Base-by-base conservation (phyloP, 2,797 vertebrate species). In the Odontamblyopus lacepedii region DNA sequence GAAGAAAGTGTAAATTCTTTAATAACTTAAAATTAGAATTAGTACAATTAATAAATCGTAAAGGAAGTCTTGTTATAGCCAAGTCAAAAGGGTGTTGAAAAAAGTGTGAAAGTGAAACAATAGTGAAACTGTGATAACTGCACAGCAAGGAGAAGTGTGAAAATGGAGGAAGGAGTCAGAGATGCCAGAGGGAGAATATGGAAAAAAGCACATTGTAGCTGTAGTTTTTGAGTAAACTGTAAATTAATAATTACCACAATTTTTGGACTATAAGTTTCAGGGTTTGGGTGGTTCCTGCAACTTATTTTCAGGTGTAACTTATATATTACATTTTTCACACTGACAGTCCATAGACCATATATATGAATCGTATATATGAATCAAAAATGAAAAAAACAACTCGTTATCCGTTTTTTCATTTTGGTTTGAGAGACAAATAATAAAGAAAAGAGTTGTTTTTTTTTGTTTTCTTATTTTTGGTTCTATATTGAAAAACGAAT, bases 221-320 rank as follows among this genome's bases (percentile, higher is more conserved):
- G 71, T 29, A 26, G 69, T 71, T 73, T 68, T 19, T 7, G 19
- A 18, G 15, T 69, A 65, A 68, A 63, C 74, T 7, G 80, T 89
- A 81, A 86, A 90, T 89, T 87, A 85, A 86, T 89, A 82, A 86
- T 23, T 23, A 23, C 23, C 23, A 23, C 1, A 23, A 23, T 23
- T 23, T 23, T 23, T 23, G 23, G 23, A 23, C 23, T 23, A 23
- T 23, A 23, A 23, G 23, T 23, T 23, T 23, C 23, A 23, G 23
- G 23, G 23, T 23, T 23, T 23, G 23, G 23, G 23, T 23, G 23
- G 23, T 23, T 23, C 23, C 23, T 23, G 23, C 23, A 23, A 23
- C 23, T 23, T 23, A 23, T 23, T 23, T 23, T 23, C 23, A 23
- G 23, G 23, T 23, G 23, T 23, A 23, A 23, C 23, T 23, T 23